Percentiles rank a stretch among this genome's conserved stretches.
These are phyloP conservation scores for Drosophila pallidifrons DNA, from an alignment of 1,140 invertebrate genomes.

Conservation along the genomic window DNA sequence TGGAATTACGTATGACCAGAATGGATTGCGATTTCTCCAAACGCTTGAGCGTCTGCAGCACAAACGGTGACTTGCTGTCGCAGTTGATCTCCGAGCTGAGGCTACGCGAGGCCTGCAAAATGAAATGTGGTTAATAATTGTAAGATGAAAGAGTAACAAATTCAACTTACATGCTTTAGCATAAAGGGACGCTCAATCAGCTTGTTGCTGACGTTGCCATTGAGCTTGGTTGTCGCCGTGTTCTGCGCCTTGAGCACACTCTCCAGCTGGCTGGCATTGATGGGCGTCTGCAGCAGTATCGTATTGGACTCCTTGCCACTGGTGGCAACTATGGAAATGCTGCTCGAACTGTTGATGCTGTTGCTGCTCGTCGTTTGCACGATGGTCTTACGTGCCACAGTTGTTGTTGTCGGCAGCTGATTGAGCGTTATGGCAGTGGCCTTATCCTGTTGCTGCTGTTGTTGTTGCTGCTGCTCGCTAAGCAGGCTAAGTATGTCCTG, in stretches of 20 bases:
- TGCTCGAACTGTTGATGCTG: constrained; percentile 17
- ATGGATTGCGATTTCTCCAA: constrained; percentile 84
- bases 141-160: not conserved
- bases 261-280: constrained; percentile 83
- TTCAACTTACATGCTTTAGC: constrained; percentile 69
- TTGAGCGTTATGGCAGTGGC: constrained; percentile 75
- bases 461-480: constrained; percentile 78
- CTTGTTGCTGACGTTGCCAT: constrained; percentile 41
- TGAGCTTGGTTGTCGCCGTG: constrained; percentile 47
- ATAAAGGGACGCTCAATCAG: constrained; percentile 76
- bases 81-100: constrained; percentile 70
- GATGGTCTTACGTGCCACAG: constrained; percentile 71
- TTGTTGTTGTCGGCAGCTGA: constrained; percentile 78
- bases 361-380: constrained; percentile 58
- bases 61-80: constrained; percentile 80
- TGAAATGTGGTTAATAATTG: not conserved
- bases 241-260: constrained; percentile 73
- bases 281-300: constrained; percentile 81
- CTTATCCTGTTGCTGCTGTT: constrained; percentile 73
- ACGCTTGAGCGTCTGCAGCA: constrained; percentile 82
- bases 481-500: constrained; percentile 82
- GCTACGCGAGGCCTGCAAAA: constrained; percentile 71
- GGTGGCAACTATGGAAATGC: constrained; percentile 69
- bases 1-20: constrained; percentile 80
- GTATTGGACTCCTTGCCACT: constrained; percentile 71